phyloP scores from a whole-genome alignment of 2,888 invertebrate species.

The Aspidapion aeneum region DNA sequence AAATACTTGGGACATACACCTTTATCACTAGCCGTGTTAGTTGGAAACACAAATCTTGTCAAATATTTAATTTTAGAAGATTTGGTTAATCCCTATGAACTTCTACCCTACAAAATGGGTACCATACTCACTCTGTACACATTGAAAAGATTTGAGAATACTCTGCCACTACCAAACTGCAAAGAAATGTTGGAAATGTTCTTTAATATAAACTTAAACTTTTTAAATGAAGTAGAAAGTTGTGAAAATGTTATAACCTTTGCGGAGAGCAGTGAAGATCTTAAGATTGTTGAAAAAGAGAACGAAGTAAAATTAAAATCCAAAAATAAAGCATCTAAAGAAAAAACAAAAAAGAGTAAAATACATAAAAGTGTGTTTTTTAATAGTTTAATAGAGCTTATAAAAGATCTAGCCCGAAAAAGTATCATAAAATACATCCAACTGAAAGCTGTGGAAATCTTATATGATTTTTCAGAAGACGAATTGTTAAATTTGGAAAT shows the following conservation, averaged over 20 bases:
- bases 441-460: constrained; percentile 29
- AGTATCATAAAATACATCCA: constrained; percentile 28
- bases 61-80: constrained; percentile 31
- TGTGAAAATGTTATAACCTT: constrained; percentile 40
- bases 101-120: constrained; percentile 40
- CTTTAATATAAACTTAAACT: constrained; percentile 36
- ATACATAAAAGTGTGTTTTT: constrained; percentile 8
- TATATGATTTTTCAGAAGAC: constrained; percentile 35
- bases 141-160: constrained; percentile 36
- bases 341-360: constrained; percentile 7
- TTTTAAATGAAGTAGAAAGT: constrained; percentile 34
- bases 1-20: constrained; percentile 43
- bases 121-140: constrained; percentile 39
- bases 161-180: constrained; percentile 30
- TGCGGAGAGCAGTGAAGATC: constrained; percentile 25
- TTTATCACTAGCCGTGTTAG: constrained; percentile 41
- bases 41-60: constrained; percentile 38
- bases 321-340: constrained; percentile 13
- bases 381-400: constrained; percentile 24
- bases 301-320: constrained; percentile 3
- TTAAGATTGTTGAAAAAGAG: constrained; percentile 2
- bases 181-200: constrained; percentile 33
- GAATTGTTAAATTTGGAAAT: constrained; percentile 30
- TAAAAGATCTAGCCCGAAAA: constrained; percentile 28
- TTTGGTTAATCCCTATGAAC: constrained; percentile 36